A percentile compares a stretch with the other conserved stretches of the same genome.
phyloP scores from a whole-genome alignment of 2,113 vertebrate genomes.

The Tenebrosternarchus preto region DNA sequence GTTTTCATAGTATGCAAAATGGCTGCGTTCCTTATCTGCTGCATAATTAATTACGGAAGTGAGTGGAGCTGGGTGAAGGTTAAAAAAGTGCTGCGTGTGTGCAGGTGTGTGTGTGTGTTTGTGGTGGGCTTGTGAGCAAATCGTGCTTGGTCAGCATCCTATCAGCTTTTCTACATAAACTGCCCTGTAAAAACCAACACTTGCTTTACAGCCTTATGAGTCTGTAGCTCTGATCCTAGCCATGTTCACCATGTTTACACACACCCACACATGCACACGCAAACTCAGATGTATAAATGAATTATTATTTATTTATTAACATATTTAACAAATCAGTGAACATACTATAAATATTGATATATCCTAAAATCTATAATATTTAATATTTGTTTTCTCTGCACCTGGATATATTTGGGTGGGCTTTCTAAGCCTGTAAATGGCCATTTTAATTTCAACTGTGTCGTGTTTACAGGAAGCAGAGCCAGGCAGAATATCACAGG shows the following conservation, averaged over 20 bases:
- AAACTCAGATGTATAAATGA: neutral
- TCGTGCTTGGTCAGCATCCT: constrained; percentile 65
- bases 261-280: neutral
- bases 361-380: neutral
- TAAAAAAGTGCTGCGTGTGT: constrained; percentile 27
- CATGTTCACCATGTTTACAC: neutral
- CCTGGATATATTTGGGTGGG: neutral
- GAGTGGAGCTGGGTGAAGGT: constrained; percentile 47
- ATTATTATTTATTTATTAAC: neutral
- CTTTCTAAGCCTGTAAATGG: neutral
- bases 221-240: neutral
- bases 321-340: neutral
- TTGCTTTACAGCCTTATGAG: constrained; percentile 9
- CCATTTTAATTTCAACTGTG: neutral
- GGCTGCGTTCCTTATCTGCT: constrained; percentile 59
- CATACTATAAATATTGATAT: no score
- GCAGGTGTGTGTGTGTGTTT: constrained; percentile 31
- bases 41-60: constrained; percentile 61
- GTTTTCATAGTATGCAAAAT: constrained; percentile 62
- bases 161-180: constrained; percentile 43
- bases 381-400: neutral
- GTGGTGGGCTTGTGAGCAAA: constrained; percentile 16
- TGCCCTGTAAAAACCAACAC: constrained; percentile 61
- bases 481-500: neutral
- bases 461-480: neutral